Conservation (phyloP, 1,140 invertebrate genomes). For the Apis mellifera region DNA sequence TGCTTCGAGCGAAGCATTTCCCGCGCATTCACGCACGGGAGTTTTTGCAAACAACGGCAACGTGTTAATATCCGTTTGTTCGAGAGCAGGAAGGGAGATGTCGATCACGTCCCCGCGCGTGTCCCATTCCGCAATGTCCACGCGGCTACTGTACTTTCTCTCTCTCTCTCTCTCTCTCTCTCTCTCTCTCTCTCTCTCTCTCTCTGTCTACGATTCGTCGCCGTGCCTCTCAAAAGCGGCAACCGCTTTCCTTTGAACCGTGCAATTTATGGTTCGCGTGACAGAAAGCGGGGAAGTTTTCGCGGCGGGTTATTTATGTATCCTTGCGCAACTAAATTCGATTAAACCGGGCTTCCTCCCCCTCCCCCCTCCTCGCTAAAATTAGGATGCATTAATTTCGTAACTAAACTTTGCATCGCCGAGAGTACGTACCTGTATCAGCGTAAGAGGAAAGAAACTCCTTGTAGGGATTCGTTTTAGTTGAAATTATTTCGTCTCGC, state of each 20-base stretch:
- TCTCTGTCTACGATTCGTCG: too few species aligned
- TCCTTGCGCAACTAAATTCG: constrained; percentile 20
- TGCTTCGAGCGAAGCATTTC: too few species aligned
- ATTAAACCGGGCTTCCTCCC: not conserved
- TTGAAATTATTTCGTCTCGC: too few species aligned
- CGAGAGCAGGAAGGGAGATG: constrained; percentile 46
- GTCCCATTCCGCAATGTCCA: constrained; percentile 52
- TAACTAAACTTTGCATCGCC: not conserved
- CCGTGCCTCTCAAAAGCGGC: constrained; percentile 34
- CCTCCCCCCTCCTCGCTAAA: not conserved
- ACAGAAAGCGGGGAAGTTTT: constrained; percentile 32
- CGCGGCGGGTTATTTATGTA: constrained; percentile 24
- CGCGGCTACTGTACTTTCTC: too few species aligned
- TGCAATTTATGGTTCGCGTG: constrained; percentile 21
- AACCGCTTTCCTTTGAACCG: constrained; percentile 27
- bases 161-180: too few species aligned
- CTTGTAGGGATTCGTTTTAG: not conserved
- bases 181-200: too few species aligned
- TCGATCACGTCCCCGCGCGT: constrained; percentile 45
- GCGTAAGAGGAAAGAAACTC: not conserved
- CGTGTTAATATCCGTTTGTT: constrained; percentile 29
- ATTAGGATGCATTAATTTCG: not conserved
- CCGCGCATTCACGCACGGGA: too few species aligned
- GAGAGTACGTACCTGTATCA: not conserved
- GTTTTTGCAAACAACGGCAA: not conserved